Evolutionary conservation across 1,140 invertebrate species (phyloP).

Genomic region (Habropoda laboriosa): DNA sequence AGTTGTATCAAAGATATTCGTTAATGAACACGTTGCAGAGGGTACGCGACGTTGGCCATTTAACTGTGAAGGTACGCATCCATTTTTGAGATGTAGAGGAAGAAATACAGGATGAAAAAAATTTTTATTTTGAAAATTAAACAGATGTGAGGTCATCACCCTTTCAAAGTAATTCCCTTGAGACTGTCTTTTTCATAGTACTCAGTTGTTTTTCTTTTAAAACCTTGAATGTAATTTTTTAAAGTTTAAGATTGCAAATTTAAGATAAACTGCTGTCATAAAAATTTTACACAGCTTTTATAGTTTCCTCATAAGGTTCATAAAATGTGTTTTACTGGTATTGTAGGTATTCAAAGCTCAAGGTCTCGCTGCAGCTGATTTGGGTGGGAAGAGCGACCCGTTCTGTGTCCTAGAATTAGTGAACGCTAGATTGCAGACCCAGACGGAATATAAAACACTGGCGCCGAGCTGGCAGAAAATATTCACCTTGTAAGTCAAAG

Average conservation of each 20-base stretch:
- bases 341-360: conserved; percentile 90
- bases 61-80: conserved; percentile 91
- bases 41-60: conserved; percentile 91
- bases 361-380: conserved; percentile 93
- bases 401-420: conserved; percentile 98
- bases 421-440: conserved; percentile 97
- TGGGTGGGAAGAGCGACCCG: conserved; percentile 97
- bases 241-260: not conserved
- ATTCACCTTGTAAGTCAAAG: conserved; percentile 95
- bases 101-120: too few relatives aligned
- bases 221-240: not conserved
- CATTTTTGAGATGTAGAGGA: not conserved
- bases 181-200: too few relatives aligned
- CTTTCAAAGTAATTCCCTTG: too few relatives aligned
- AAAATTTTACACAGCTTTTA: not conserved
- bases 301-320: not conserved
- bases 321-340: not conserved
- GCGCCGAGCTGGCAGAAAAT: conserved; percentile 99
- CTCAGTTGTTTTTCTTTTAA: too few relatives aligned
- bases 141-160: too few relatives aligned
- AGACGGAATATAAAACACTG: conserved; percentile 99
- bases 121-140: too few relatives aligned
- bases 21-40: conserved; percentile 88
- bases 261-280: too few relatives aligned
- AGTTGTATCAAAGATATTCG: conserved; percentile 88